Evolutionary conservation across 2,797 vertebrate species (phyloP), one percentile per base, ranked within the genome.

Genomic region (Hipposideros larvatus): DNA sequence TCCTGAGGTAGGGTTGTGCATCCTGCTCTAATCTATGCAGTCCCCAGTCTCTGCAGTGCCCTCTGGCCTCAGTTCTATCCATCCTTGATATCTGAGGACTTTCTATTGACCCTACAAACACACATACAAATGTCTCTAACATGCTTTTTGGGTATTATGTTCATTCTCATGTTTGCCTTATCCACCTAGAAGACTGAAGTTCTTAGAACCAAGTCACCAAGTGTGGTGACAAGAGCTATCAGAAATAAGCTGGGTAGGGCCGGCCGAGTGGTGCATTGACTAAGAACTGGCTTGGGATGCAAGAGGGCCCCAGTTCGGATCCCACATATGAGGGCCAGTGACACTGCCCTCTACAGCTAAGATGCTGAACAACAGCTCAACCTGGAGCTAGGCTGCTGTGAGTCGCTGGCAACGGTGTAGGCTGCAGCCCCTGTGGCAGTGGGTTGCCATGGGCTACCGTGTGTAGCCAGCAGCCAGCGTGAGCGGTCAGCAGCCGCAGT

Each of bases 21-120:
- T 28, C 2, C 0, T 21, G 66, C 19, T n/a, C 26, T 21, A 8
- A 21, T 21, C 7, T 34, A 2, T 2, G 10, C 1, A 5, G 10
- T 22, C 26, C 11, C 18, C 15, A 0, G 61, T 10, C 4, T 37
- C 59, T 21, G 16, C 11, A 0, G 11, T 5, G 34, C 18, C 31
- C 18, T 28, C 65, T 37, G 37, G n/a, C 11, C 37, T 65, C 63
- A 21, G 34, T 21, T 59, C 85, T 46, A 2, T 2, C 7, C 41
- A 16, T 15, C 34, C 8, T 31, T 48, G 57, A 5, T 4, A 26
- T 19, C 55, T 59, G 14, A 86, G 37, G 11, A 11, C n/a, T 68
- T 74, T 7, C 8, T 43, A 0, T 18, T 0, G 0, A 63, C 3
- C 3, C 22, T 15, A 2, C 4, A 26, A 14, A 2, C 4, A 26